Evolutionary conservation across 2,888 invertebrate species (phyloP), one percentile per base, ranked within the genome.

Genomic region (Copidosoma aretas): DNA sequence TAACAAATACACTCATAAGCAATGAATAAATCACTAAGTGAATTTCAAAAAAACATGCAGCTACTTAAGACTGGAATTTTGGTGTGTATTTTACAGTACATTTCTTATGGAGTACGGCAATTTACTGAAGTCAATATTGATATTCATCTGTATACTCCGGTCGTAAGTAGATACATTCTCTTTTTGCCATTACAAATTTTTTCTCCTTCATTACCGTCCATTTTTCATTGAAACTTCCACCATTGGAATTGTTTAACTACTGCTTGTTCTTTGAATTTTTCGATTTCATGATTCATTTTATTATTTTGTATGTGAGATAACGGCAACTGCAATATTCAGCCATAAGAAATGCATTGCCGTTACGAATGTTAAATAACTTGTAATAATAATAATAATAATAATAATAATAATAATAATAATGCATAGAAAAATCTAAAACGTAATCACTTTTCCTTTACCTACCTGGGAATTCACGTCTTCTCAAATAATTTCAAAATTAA

Each of bases 301-400:
- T 25, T 53, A 51, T 43, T 52, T 46, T 68, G 15, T 53, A 59
- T 57, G 54, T 52, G 25, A 58, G 61, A 70, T 74, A 76, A 76
- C 75, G 78, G 80, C 78, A 79, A 76, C 73, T 68, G 71, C 73
- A 71, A 64, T 49, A 24, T 76, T 79, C 73, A 74, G 79, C 82
- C 82, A 82, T 82, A 82, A 82, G 82, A 82, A 82, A 82, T 82
- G 82, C 81, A 82, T 82, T 79, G 80, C 78, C 79, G 76, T 78
- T 76, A 74, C 74, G 75, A 64, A 32, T 32, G 32, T 32, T 32
- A 58, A 64, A 54, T 68, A 32, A 68, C 60, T 56, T 32, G 32
- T 32, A 8, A 32, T 32, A 32, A n/a, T n/a, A n/a, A n/a, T n/a
- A n/a, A n/a, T n/a, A n/a, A n/a, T n/a, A n/a, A n/a, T n/a, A n/a